These are phyloP conservation scores for Trisateles emortualis DNA, from an alignment of 2,888 invertebrate species.

Conservation along the genomic window DNA sequence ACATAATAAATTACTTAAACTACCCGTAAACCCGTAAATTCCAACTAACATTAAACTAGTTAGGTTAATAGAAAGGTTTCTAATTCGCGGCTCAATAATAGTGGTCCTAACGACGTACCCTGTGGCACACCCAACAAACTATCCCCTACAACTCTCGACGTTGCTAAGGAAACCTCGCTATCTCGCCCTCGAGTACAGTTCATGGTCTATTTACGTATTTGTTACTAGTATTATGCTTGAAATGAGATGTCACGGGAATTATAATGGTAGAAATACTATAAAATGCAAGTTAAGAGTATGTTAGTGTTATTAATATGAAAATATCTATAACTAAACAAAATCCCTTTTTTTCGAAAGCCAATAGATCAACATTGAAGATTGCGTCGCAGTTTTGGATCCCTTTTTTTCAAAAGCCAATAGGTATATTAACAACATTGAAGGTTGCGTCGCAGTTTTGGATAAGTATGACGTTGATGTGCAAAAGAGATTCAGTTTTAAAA, in stretches of 20 bases:
- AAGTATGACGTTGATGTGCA: slow-evolving; percentile 26
- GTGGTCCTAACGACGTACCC: slow-evolving; percentile 44
- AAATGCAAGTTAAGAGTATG: slow-evolving; percentile 21
- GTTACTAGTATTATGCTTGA: slow-evolving; percentile 34
- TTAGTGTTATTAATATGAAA: not conserved
- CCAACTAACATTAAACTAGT: slow-evolving; percentile 42
- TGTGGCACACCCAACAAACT: slow-evolving; percentile 43
- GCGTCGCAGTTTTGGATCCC: no score
- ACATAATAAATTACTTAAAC: slow-evolving; percentile 40
- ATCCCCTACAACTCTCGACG: slow-evolving; percentile 39
- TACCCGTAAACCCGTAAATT: slow-evolving; percentile 44
- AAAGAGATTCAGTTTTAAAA: slow-evolving; percentile 23
- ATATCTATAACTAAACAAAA: no score
- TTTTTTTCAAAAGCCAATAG: no score
- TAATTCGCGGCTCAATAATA: slow-evolving; percentile 47
- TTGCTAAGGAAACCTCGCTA: slow-evolving; percentile 39
- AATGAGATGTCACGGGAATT: slow-evolving; percentile 27
- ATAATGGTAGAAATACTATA: slow-evolving; percentile 26
- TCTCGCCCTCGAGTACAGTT: slow-evolving; percentile 41
- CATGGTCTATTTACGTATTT: slow-evolving; percentile 40
- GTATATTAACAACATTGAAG: no score
- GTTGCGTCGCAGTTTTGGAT: not conserved
- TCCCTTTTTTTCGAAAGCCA: no score
- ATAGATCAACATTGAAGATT: no score
- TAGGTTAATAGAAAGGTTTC: slow-evolving; percentile 46